Evolutionary conservation across 2,113 vertebrate genomes (phyloP), one percentile per base, ranked within the genome.

Genomic region (Pimephales promelas): DNA sequence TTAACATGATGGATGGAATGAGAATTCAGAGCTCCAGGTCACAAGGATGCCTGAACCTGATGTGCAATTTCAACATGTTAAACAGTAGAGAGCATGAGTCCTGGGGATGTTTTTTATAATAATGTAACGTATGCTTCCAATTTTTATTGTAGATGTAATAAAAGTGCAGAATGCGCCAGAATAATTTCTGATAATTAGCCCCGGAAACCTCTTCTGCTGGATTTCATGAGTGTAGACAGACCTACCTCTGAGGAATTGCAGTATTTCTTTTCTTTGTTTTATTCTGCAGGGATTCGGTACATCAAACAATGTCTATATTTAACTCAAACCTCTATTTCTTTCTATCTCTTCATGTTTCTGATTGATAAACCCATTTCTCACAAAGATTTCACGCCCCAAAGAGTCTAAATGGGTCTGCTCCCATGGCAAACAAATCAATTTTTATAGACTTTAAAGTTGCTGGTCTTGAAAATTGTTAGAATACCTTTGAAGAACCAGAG

Each of bases 371-470:
- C 92, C 88, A 93, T 94, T 94, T 93, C 92, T 88, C 81, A 80
- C 90, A 64, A 91, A 93, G 93, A 93, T 94, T 94, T 94, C 92
- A 94, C 85, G 92, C 91, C 90, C 56, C 89, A 92, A 85, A 84
- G 90, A 90, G 87, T 91, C 90, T 90, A 94, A 93, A 94, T 94
- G 90, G 91, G 82, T 92, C 92, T 87, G 85, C 89, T 93, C 91
- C 92, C 92, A 91, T 88, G 92, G 94, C 92, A 95, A 94, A 94
- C 92, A 93, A 93, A 94, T 94, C 93, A 90, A 94, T 95, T 94
- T 92, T 93, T 94, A 94, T 94, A 92, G 92, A 94, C 90, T 92
- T 90, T 87, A 94, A 94, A 94, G 92, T 93, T 94, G 92, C 93
- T 94, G 93, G 92, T 92, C 91, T 93, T 90, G 92, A 94, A 94